Percentiles rank a stretch among this genome's conserved stretches.
Evolutionary conservation across 2,888 invertebrate genomes (phyloP).

Genomic region (Alloplasta piceator): DNA sequence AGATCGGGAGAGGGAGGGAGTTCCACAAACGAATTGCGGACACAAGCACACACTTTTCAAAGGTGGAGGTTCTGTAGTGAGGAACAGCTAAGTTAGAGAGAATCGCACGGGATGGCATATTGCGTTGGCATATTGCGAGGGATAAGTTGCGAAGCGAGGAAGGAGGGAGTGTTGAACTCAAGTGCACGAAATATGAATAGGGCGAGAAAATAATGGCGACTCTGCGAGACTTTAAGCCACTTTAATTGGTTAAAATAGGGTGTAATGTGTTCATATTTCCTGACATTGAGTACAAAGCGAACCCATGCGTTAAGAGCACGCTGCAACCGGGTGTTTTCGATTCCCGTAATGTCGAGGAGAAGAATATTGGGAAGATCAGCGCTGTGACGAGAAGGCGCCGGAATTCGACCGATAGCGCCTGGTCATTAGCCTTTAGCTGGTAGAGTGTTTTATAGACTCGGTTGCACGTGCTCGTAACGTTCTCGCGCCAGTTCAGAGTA

Average conservation of each 20-base stretch:
- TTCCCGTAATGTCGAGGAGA: not conserved
- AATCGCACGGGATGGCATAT: not conserved
- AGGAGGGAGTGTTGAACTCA: not conserved
- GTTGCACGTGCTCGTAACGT: too few species aligned
- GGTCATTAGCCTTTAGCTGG: not conserved
- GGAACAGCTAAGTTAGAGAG: not conserved
- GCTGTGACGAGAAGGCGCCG: not conserved
- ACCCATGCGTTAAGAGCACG: conserved; percentile 6
- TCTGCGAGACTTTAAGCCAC: not conserved
- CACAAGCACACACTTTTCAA: not conserved
- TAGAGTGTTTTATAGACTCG: too few species aligned
- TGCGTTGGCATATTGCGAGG: not conserved
- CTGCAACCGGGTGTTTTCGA: not conserved
- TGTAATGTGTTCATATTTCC: not conserved
- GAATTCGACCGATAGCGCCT: not conserved
- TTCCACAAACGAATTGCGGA: not conserved
- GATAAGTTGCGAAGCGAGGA: not conserved
- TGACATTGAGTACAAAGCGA: not conserved
- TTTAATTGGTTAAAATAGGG: conserved; percentile 5
- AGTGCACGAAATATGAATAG: not conserved
- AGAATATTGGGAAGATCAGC: not conserved
- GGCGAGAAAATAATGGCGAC: conserved; percentile 2
- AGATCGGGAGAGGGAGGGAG: not conserved
- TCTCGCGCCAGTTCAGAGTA: too few species aligned
- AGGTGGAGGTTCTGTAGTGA: not conserved